Conservation (phyloP, 2,797 vertebrate species). For the Picus viridis region DNA sequence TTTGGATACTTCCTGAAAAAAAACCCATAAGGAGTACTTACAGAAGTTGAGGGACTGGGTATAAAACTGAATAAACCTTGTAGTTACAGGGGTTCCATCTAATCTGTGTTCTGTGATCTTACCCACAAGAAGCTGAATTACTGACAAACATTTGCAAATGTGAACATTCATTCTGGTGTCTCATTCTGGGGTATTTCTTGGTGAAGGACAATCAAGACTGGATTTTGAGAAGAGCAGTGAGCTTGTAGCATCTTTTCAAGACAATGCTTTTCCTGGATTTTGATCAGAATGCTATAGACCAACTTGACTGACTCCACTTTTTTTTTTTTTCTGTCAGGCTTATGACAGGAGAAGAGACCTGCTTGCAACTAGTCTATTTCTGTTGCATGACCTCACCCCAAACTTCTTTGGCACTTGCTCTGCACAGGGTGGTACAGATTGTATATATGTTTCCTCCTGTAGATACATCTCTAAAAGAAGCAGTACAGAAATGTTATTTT, state of each 20-base stretch:
- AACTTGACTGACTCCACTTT: background rate
- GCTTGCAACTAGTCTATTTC: background rate
- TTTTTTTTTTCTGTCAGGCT: background rate
- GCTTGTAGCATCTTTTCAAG: background rate
- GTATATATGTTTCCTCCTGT: too few species aligned
- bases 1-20: background rate
- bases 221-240: background rate
- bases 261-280: background rate
- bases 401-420: background rate
- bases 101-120: background rate
- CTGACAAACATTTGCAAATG: background rate
- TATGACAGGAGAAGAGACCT: background rate
- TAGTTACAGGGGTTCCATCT: background rate
- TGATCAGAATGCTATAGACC: background rate
- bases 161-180: background rate
- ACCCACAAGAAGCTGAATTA: background rate
- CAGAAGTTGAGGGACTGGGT: background rate
- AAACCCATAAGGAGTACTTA: background rate
- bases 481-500: background rate
- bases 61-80: background rate
- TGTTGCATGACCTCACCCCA: background rate
- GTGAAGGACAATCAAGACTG: background rate
- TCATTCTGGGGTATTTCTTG: background rate
- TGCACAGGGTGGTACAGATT: background rate
- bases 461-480: background rate